Conservation (phyloP, 1,140 invertebrate species). For the Diachasmimorpha longicaudata region DNA sequence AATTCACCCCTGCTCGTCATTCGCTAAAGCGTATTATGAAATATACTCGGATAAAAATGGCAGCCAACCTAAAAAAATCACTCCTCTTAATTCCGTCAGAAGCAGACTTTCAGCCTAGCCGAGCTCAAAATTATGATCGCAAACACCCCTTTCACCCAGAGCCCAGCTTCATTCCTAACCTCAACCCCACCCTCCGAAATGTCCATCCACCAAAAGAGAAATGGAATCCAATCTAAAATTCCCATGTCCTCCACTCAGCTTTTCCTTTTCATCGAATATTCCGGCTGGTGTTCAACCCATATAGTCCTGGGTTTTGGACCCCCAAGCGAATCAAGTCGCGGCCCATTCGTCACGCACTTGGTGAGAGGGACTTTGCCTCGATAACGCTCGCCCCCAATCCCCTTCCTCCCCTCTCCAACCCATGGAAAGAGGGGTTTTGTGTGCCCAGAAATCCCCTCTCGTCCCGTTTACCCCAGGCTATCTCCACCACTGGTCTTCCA, state of each 20-base stretch:
- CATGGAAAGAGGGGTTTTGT: background rate
- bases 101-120: no score
- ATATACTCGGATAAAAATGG: no score
- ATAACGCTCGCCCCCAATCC: conserved; percentile 47
- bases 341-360: conserved; percentile 62
- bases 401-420: conserved; percentile 18
- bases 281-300: conserved; percentile 28
- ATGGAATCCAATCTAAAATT: background rate
- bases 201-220: background rate
- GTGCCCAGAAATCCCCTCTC: background rate
- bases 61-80: no score
- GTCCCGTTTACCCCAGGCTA: conserved; percentile 21
- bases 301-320: background rate
- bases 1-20: no score
- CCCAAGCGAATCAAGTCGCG: conserved; percentile 38
- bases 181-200: background rate
- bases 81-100: no score
- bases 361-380: conserved; percentile 56
- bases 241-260: background rate
- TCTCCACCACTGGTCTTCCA: conserved; percentile 19
- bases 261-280: conserved; percentile 54
- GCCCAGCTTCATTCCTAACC: background rate
- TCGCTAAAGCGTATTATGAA: no score
- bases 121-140: no score
- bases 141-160: no score